These are phyloP conservation scores for Lethrus apterus DNA, from an alignment of 1,140 invertebrate genomes.

Conservation along the genomic window DNA sequence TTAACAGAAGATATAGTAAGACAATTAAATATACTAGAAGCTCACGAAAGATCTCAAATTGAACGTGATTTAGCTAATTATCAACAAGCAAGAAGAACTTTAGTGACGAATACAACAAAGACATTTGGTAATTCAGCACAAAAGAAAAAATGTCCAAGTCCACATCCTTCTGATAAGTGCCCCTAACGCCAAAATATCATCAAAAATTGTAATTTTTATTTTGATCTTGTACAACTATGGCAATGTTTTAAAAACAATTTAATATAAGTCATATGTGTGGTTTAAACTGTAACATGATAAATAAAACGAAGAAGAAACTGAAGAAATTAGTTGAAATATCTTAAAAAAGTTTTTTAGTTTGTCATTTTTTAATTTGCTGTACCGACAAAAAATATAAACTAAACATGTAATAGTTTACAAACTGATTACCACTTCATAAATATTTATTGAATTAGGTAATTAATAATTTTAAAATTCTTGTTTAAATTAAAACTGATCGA, in stretches of 20 bases:
- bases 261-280: too few species aligned
- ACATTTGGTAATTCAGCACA: not conserved
- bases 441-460: too few species aligned
- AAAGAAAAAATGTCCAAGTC: not conserved
- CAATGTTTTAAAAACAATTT: not conserved
- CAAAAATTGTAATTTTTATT: not conserved
- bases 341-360: too few species aligned
- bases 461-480: too few species aligned
- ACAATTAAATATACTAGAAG: not conserved
- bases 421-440: too few species aligned
- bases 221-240: not conserved
- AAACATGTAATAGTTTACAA: too few species aligned
- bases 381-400: too few species aligned
- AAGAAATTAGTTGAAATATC: too few species aligned
- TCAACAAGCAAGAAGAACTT: constrained; percentile 4
- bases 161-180: not conserved
- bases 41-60: not conserved
- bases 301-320: too few species aligned
- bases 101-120: not conserved
- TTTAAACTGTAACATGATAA: too few species aligned
- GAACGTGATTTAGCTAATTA: not conserved
- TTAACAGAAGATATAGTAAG: not conserved
- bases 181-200: not conserved
- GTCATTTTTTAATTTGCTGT: too few species aligned
- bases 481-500: not conserved